Conservation (phyloP, 2,888 invertebrate genomes). For the Hybos culiciformis region DNA sequence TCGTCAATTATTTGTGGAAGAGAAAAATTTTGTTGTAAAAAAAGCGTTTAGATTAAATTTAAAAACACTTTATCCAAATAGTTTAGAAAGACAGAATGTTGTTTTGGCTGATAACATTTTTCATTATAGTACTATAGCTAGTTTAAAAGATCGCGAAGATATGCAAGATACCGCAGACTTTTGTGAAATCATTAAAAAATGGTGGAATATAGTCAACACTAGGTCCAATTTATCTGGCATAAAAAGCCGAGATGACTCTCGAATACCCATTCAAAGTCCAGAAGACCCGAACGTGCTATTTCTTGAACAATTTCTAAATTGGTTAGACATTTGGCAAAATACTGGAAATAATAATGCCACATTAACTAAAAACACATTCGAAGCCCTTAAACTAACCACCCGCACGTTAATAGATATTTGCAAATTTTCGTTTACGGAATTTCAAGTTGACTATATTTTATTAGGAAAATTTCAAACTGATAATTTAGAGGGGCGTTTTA, state of each 20-base stretch:
- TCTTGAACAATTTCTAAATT: not conserved
- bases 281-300: not conserved
- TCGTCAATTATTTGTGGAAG: not conserved
- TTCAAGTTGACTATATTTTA: not conserved
- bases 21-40: not conserved
- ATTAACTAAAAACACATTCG: not conserved
- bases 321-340: not conserved
- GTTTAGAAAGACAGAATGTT: not conserved
- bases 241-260: not conserved
- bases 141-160: not conserved
- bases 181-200: conserved; percentile 1
- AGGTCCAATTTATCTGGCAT: not conserved
- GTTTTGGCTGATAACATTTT: not conserved
- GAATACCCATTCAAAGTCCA: not conserved
- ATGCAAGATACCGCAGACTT: not conserved
- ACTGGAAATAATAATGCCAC: not conserved
- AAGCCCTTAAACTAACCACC: not conserved
- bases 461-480: not conserved
- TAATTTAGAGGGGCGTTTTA: not conserved
- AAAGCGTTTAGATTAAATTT: not conserved
- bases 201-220: not conserved
- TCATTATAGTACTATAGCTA: not conserved
- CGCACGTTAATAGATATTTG: not conserved
- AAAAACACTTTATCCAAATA: not conserved
- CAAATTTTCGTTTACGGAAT: not conserved